Conservation (phyloP, 1,140 invertebrate species). For the Adoxophyes honmai region DNA sequence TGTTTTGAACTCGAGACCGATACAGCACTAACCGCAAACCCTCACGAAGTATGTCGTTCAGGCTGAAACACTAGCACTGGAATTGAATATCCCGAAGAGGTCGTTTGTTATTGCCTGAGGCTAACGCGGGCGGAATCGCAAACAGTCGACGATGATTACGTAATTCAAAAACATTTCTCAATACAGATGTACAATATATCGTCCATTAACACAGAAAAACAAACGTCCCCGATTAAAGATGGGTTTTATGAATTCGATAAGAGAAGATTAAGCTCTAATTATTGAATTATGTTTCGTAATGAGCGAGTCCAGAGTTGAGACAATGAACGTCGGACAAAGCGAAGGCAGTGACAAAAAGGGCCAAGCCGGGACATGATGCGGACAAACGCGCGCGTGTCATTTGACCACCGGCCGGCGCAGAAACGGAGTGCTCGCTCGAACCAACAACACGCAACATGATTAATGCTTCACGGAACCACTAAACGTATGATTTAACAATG, state of each 20-base stretch:
- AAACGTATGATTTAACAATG: constrained; percentile 48
- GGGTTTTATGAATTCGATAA: constrained; percentile 25
- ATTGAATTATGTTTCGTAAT: constrained; percentile 25
- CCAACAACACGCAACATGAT: constrained; percentile 54
- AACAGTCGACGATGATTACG: too few species aligned
- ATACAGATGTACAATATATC: too few species aligned
- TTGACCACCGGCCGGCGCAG: constrained; percentile 20
- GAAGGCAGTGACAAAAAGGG: constrained; percentile 14
- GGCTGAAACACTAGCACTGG: not conserved
- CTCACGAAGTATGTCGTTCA: constrained; percentile 21
- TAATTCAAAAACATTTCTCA: too few species aligned
- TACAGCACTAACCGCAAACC: constrained; percentile 8
- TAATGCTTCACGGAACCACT: constrained; percentile 44
- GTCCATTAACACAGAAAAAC: too few species aligned
- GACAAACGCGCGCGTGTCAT: constrained; percentile 18
- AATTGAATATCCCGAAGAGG: not conserved
- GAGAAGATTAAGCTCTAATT: constrained; percentile 31
- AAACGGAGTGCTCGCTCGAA: constrained; percentile 4
- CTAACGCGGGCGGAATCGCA: too few species aligned
- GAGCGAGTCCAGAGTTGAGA: constrained; percentile 28
- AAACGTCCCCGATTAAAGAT: constrained; percentile 13
- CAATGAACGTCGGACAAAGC: constrained; percentile 19
- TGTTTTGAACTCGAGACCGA: constrained; percentile 24
- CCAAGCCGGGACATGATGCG: constrained; percentile 16
- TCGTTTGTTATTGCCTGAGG: too few species aligned